Base-by-base conservation (phyloP, 2,113 vertebrate species). In the Eulemur macaco region DNA sequence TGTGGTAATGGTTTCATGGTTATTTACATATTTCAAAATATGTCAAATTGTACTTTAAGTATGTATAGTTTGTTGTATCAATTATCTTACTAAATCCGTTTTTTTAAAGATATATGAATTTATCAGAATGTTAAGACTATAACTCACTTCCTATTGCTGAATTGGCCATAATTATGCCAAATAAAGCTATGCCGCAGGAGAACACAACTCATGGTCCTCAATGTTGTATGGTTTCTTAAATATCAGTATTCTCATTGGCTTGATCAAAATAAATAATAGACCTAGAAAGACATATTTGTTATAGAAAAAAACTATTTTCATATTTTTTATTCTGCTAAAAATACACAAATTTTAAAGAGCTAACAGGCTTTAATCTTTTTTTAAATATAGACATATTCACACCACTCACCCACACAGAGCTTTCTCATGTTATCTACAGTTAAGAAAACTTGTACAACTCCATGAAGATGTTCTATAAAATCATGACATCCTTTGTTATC, bases 251-350 rank as follows among this genome's bases (percentile, higher is more conserved):
- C 50, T 94, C 23, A 81, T 68, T 83, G 15, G 58, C 15, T 83
- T 86, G 20, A 92, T 91, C 77, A 76, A 97, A 89, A 76, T 37
- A 97, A 93, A 34, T 56, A 91, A 92, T 1, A 58, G 45, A 20
- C 17, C 54, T 52, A 95, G 42, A 94, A 95, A 94, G 73, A 11
- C 63, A 95, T 34, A 6, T 11, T 94, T 76, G 58, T 96, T 88
- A 95, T 27, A 81, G 21, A 21, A 64, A 66, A 90, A 78, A 78
- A 42, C 29, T 42, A 77, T 52, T 83, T 95, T 92, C 39, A 74
- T 91, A 93, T 74, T 96, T 95, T 84, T 37, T 83, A 84, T 71
- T 86, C 50, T 89, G 25, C 58, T 98, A 96, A 97, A 97, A 95
- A 89, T 60, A 88, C 27, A 86, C 39, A 60, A 81, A 83, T 86